A percentile compares a stretch with the other conserved stretches of the same genome.
These are phyloP conservation scores for Hydrochoerus hydrochaeris DNA, from an alignment of 2,113 vertebrate species.

Conservation along the genomic window DNA sequence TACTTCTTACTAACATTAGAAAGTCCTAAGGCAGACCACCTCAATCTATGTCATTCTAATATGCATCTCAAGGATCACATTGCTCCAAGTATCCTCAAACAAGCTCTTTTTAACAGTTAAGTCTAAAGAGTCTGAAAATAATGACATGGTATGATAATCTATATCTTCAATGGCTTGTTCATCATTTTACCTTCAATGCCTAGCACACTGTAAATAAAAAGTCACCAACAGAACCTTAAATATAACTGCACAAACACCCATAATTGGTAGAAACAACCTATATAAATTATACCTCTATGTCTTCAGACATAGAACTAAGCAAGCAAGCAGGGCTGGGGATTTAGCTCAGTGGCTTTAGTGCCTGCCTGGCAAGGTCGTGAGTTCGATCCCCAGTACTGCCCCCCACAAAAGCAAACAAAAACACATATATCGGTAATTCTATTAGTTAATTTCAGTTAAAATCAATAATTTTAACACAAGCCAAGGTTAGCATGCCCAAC, in stretches of 20 bases:
- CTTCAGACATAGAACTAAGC: not conserved
- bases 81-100: not conserved
- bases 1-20: not conserved
- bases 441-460: slow-evolving; percentile 33
- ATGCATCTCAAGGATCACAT: not conserved
- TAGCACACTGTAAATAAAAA: not conserved
- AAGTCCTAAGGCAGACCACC: not conserved
- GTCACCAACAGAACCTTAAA: not conserved
- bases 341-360: too few species aligned
- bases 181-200: not conserved
- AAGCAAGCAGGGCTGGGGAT: too few species aligned
- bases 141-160: not conserved
- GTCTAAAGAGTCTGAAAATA: not conserved
- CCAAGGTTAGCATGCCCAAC: not conserved
- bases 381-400: too few species aligned
- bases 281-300: not conserved
- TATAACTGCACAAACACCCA: not conserved
- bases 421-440: not conserved
- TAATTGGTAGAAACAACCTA: not conserved
- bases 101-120: not conserved
- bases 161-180: not conserved
- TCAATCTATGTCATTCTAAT: not conserved
- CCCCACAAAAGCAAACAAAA: too few species aligned
- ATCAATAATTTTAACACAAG: slow-evolving; percentile 29
- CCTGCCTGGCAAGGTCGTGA: too few species aligned